phyloP scores from a whole-genome alignment of 2,888 invertebrate genomes.

The Syrphus vitripennis region DNA sequence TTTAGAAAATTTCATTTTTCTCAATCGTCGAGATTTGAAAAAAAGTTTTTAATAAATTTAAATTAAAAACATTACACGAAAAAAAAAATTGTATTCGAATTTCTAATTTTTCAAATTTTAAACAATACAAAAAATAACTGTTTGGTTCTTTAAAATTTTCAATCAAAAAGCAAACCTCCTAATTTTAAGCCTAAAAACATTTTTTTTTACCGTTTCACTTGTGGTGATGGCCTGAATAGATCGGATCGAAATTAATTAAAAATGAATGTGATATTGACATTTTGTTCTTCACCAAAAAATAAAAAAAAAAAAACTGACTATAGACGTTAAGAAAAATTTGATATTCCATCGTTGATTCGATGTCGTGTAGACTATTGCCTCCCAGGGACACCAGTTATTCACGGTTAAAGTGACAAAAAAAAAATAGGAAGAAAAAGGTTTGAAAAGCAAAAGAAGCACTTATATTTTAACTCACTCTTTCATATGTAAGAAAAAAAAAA shows the following conservation, averaged over 20 bases:
- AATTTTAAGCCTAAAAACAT: slow-evolving; percentile 23
- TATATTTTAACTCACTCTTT: slow-evolving; percentile 57
- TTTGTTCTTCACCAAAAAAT: not conserved
- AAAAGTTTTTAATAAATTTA: too few relatives aligned
- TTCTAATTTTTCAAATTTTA: too few relatives aligned
- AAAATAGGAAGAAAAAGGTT: slow-evolving; percentile 1
- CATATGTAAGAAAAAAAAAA: not conserved
- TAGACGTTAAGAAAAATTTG: slow-evolving; percentile 39
- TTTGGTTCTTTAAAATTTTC: not conserved
- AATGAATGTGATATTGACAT: slow-evolving; percentile 69
- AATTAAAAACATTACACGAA: too few relatives aligned
- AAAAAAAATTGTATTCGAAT: too few relatives aligned
- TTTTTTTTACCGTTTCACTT: not conserved
- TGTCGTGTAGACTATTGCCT: slow-evolving; percentile 58
- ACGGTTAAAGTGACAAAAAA: slow-evolving; percentile 4
- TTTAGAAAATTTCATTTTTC: too few relatives aligned
- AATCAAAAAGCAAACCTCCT: not conserved
- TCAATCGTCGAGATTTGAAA: too few relatives aligned
- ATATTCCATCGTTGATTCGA: slow-evolving; percentile 67
- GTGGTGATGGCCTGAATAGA: not conserved
- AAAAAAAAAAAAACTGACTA: not conserved
- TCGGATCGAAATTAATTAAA: slow-evolving; percentile 67
- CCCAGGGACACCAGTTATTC: slow-evolving; percentile 53
- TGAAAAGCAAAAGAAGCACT: slow-evolving; percentile 34
- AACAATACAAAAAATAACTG: not conserved